Base-by-base conservation (phyloP, 2,797 vertebrate species). In the Phoxinus dragarum region DNA sequence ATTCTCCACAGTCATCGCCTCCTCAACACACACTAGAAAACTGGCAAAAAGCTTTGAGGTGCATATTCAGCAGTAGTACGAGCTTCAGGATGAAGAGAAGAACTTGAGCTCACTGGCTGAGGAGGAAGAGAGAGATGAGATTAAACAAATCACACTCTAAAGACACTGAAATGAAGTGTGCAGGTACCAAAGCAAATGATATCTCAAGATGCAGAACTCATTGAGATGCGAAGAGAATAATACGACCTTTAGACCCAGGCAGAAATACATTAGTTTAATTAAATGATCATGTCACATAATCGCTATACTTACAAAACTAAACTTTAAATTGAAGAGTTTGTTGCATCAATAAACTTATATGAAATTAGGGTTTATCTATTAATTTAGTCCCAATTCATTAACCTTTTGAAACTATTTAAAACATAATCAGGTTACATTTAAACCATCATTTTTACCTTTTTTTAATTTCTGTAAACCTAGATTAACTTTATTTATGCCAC, bases 201-300 rank as follows among this genome's bases (percentile, higher is more conserved):
- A 9, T 68, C 34, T 21, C 19, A 68, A 38, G 52, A 76, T 12
- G 5, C 73, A 23, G 31, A 34, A 36, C 34, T 76, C 34, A 59
- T n/a, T 59, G 36, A 54, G 31, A 54, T 75, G 49, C 74, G 38
- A 56, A 54, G 34, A 56, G 49, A 77, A 61, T 42, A 77, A 61
- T 61, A 27, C 36, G 1, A 59, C 42, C 23, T 59, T 77, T 40
- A 61, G 23, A 77, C 42, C 21, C 4, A 27, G 36, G 23, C 54
- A 42, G 23, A 61, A 77, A 77, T 56, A 42, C 61, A 61, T 77
- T 5, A 17, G 54, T 42, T 61, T 42, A 17, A 77, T 56, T 56
- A 76, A 76, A n/a, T 14, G 21, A n/a, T 5, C 52, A 38, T 76
- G 34, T 40, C 52, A 40, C 52, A 9, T 14, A 40, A 59, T 40